Evolutionary conservation across 2,888 invertebrate species (phyloP).

Genomic region (Coleophora deauratella): DNA sequence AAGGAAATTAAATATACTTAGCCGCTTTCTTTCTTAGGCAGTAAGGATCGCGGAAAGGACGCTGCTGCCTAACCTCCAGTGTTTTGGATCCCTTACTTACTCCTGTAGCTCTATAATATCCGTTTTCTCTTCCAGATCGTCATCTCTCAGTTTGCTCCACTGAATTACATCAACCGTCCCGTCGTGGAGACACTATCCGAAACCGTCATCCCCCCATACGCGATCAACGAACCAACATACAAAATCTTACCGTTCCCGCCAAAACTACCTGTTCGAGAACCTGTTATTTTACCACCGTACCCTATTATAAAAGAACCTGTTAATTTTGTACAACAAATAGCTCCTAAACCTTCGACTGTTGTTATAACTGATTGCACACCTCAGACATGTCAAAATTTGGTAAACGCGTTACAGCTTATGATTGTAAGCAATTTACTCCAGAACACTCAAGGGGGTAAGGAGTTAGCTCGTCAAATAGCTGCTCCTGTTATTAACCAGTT

Average conservation of each 20-base stretch:
- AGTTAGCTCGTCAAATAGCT: constrained; percentile 32
- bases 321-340: no score
- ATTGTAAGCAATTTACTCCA: constrained; percentile 45
- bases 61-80: no score
- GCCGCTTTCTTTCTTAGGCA: no score
- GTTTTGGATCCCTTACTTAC: no score
- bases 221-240: constrained; percentile 21
- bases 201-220: constrained; percentile 2
- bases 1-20: no score
- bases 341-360: constrained; percentile 24
- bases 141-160: constrained; percentile 26
- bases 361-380: constrained; percentile 53
- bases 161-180: constrained; percentile 21
- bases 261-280: no score
- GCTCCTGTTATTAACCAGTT: constrained; percentile 38
- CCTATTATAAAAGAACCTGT: no score
- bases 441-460: constrained; percentile 30
- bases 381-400: constrained; percentile 44
- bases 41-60: no score
- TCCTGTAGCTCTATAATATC: background rate
- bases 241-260: constrained; percentile 17
- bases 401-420: constrained; percentile 51
- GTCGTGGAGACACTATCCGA: background rate
- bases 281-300: no score
- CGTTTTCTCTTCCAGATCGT: constrained; percentile 27